Evolutionary conservation across 1,140 invertebrate genomes (phyloP).

Genomic region (Orchestia grillus): DNA sequence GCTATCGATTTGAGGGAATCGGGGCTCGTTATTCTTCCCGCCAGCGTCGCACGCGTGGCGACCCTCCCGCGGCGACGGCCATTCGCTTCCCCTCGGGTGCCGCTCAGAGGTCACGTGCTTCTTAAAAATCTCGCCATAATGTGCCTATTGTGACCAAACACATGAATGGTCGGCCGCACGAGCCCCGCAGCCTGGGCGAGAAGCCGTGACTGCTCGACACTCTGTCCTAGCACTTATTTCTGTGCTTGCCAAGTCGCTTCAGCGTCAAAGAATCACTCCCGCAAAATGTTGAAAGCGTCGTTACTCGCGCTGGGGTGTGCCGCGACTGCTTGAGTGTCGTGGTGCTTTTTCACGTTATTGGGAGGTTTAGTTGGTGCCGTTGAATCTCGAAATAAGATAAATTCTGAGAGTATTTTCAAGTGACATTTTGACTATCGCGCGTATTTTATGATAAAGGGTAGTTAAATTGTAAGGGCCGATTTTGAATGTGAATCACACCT

Average conservation of each 20-base stretch:
- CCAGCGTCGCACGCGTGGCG: not conserved
- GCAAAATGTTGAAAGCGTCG: not conserved
- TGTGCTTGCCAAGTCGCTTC: not conserved
- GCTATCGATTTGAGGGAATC: constrained; percentile 8
- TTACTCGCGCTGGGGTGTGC: not conserved
- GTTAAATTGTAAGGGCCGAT: too few species aligned
- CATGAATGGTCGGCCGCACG: constrained; percentile 23
- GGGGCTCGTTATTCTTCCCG: constrained; percentile 26
- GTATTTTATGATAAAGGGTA: too few species aligned
- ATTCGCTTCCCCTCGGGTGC: not conserved
- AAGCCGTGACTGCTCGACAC: not conserved
- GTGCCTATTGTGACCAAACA: constrained; percentile 55
- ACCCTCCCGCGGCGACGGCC: constrained; percentile 11
- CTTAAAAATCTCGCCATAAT: constrained; percentile 55
- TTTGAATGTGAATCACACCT: too few species aligned
- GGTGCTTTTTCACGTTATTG: too few species aligned
- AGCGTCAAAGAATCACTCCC: not conserved
- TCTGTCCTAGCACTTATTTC: not conserved
- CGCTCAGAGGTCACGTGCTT: constrained; percentile 44
- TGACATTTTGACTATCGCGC: too few species aligned
- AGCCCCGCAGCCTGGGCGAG: not conserved
- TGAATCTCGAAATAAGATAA: too few species aligned
- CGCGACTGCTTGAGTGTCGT: too few species aligned
- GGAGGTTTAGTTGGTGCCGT: too few species aligned
- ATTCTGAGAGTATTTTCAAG: too few species aligned